Base-by-base conservation (phyloP, 2,888 invertebrate genomes). In the Polia nebulosa region DNA sequence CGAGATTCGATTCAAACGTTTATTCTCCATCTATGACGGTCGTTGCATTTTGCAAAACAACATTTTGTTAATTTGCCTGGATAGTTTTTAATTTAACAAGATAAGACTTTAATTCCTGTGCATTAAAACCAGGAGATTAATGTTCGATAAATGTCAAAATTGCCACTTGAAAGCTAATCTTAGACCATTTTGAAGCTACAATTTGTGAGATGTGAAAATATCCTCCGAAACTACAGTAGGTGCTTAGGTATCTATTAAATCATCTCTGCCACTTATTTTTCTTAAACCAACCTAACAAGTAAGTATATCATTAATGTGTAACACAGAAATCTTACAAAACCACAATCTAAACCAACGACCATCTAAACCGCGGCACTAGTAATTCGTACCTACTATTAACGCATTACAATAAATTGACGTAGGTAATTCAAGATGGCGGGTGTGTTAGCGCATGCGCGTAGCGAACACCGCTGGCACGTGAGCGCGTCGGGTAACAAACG, bases 381-480 rank as follows among this genome's bases (percentile, higher is more conserved):
- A 39, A 56, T 36, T 39, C 36, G 1, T 66, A n/a, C n/a, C n/a
- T n/a, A 44, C 45, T 45, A 49, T 9, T 39, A 64, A 22, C 58
- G 32, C 64, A 65, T 59, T 65, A 65, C 25, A 59, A 61, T 65
- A 81, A 75, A 81, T 76, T 72, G 64, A 61, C 39, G 77, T 62
- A 47, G 63, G 76, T 65, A 58, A 74, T 69, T 64, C 86, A 86
- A 85, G 80, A 85, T 84, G 86, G 86, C 88, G 84, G 85, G 51
- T 49, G 74, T 66, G 63, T 59, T 73, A 68, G 76, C 81, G 73
- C 77, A 74, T 76, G 76, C 78, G 81, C 77, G 83, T 58, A 78
- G 78, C 74, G 44, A 68, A 68, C 81, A 67, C 71, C 72, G 60
- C 70, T 59, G 59, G 64, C 76, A 74, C 75, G 78, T 75, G 76